These are phyloP conservation scores for Melanophora roralis DNA, from an alignment of 2,888 invertebrate species.

Conservation along the genomic window DNA sequence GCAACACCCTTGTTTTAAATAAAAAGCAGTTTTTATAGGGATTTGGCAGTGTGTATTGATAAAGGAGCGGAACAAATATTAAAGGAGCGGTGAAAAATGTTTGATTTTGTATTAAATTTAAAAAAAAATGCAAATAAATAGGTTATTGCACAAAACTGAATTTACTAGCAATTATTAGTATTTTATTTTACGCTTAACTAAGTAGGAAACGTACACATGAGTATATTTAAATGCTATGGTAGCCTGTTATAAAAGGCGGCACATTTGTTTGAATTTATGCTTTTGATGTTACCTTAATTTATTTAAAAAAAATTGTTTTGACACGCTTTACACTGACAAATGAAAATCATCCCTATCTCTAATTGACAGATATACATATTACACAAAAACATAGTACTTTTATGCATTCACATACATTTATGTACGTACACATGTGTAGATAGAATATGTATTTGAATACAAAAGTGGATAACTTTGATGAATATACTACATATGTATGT, in stretches of 20 bases:
- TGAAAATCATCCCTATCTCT: conserved; percentile 16
- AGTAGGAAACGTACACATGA: not conserved
- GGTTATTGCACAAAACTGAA: not conserved
- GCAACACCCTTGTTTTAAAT: conserved; percentile 30
- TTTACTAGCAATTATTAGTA: too few species aligned
- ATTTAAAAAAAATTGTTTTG: not conserved
- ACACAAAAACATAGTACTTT: too few species aligned
- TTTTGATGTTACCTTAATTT: not conserved
- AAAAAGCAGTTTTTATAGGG: not conserved
- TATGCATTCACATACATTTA: too few species aligned
- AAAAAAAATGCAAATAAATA: conserved; percentile 28
- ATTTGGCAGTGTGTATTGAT: not conserved
- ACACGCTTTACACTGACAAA: conserved; percentile 12
- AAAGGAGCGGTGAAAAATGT: not conserved
- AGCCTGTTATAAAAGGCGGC: conserved; percentile 50
- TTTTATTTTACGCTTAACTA: not conserved
- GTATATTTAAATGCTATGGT: too few species aligned
- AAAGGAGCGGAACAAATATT: not conserved
- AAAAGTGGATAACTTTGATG: conserved; percentile 20
- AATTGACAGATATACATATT: not conserved
- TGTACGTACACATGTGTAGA: too few species aligned
- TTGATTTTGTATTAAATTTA: not conserved
- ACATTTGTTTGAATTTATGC: conserved; percentile 52
- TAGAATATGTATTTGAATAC: not conserved
- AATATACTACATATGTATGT: not conserved